Percentiles rank a stretch among this genome's conserved stretches.
Conservation (phyloP, 2,113 vertebrate species). For the Paracanthobrama guichenoti region DNA sequence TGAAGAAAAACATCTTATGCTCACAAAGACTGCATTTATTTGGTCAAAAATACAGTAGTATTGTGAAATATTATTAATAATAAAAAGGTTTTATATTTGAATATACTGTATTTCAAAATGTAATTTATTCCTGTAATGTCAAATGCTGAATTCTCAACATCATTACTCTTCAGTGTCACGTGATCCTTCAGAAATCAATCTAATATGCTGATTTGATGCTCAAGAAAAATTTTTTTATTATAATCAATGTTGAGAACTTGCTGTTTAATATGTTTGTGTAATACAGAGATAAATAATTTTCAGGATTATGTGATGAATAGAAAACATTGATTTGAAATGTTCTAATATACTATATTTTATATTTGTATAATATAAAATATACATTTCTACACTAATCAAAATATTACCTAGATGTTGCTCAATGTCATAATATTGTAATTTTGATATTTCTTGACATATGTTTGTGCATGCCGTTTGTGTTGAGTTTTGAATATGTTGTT, state of each 20-base stretch:
- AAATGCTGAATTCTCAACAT: not conserved
- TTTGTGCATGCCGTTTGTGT: not conserved
- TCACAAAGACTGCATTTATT: not conserved
- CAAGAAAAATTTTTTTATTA: not conserved
- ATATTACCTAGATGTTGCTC: slow-evolving; percentile 1
- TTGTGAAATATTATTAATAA: not conserved
- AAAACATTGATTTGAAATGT: not conserved
- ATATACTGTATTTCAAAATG: not conserved
- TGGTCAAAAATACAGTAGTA: not conserved
- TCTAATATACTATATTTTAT: not conserved
- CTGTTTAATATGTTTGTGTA: not conserved
- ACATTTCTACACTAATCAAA: not conserved
- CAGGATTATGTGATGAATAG: not conserved
- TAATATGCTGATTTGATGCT: not conserved
- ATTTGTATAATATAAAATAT: not conserved
- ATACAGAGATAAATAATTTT: not conserved
- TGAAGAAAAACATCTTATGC: not conserved
- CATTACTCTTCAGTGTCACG: not conserved
- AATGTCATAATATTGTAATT: not conserved
- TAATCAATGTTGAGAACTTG: not conserved
- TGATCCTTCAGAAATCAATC: not conserved
- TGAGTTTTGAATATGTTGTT: not conserved
- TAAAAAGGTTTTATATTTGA: not conserved
- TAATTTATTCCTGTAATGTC: not conserved
- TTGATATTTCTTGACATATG: not conserved